Conservation (phyloP, 2,113 vertebrate species). For the Ochotona curzoniae region DNA sequence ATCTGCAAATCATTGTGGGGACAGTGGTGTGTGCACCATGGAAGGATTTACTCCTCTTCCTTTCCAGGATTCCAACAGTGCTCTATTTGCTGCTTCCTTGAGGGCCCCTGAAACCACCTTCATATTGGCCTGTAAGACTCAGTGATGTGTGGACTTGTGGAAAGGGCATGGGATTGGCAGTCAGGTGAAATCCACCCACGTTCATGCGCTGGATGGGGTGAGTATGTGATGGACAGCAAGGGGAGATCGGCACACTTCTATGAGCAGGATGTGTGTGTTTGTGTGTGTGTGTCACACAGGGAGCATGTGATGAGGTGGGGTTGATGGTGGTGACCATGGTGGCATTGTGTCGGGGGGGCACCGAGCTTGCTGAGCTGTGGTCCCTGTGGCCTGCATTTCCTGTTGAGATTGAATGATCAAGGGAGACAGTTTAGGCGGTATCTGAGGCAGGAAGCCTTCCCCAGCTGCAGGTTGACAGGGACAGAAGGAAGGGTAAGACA, state of each 20-base stretch:
- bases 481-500: too few relatives aligned
- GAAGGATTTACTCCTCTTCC: conserved; percentile 73
- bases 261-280: too few relatives aligned
- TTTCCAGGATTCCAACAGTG: neutral
- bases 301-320: too few relatives aligned
- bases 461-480: too few relatives aligned
- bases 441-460: too few relatives aligned
- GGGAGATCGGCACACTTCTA: neutral
- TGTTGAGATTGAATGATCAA: too few relatives aligned
- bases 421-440: too few relatives aligned
- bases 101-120: neutral
- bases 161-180: conserved; percentile 59
- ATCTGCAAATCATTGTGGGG: conserved; percentile 77
- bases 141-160: conserved; percentile 49
- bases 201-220: conserved; percentile 35
- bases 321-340: too few relatives aligned
- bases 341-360: too few relatives aligned
- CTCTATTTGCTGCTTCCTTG: neutral
- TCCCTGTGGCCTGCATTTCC: too few relatives aligned
- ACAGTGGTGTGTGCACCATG: neutral
- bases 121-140: neutral
- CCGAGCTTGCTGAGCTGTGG: too few relatives aligned
- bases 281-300: neutral
- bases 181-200: neutral
- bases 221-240: conserved; percentile 72